Percentiles rank a stretch among this genome's conserved stretches.
Conservation (phyloP, 2,888 invertebrate species). For the Xestia ashworthii region DNA sequence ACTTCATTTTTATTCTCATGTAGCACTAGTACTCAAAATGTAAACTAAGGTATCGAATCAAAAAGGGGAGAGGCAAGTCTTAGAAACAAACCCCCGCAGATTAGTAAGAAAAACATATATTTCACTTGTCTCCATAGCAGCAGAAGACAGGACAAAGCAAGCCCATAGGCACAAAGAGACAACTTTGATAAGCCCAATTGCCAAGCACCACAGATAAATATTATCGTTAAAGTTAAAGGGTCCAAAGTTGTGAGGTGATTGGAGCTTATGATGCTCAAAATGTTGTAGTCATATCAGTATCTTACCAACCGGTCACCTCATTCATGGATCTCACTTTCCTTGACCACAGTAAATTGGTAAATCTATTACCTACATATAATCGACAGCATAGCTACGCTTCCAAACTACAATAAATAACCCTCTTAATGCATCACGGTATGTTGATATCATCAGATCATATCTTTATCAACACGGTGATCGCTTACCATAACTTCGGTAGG, state of each 20-base stretch:
- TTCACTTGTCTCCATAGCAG: not conserved
- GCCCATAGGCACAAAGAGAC: not conserved
- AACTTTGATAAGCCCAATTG: not conserved
- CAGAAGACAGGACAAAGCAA: not conserved
- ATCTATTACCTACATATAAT: slow-evolving; percentile 1
- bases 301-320: not conserved
- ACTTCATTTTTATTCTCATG: not conserved
- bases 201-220: not conserved
- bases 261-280: not conserved
- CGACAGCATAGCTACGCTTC: slow-evolving; percentile 33
- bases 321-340: not conserved
- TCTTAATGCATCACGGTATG: slow-evolving; percentile 57
- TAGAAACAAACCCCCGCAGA: too few species aligned
- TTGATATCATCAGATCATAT: slow-evolving; percentile 56
- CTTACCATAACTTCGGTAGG: slow-evolving; percentile 41
- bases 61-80: not conserved
- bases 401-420: slow-evolving; percentile 49
- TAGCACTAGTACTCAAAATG: not conserved
- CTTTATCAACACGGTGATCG: slow-evolving; percentile 62
- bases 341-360: slow-evolving; percentile 14
- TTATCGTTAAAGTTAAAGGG: not conserved
- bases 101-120: not conserved
- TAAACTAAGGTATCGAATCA: not conserved
- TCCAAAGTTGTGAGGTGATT: not conserved
- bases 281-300: slow-evolving; percentile 6